These are phyloP conservation scores for Charanyca ferruginea DNA, from an alignment of 2,888 invertebrate genomes.

Conservation along the genomic window DNA sequence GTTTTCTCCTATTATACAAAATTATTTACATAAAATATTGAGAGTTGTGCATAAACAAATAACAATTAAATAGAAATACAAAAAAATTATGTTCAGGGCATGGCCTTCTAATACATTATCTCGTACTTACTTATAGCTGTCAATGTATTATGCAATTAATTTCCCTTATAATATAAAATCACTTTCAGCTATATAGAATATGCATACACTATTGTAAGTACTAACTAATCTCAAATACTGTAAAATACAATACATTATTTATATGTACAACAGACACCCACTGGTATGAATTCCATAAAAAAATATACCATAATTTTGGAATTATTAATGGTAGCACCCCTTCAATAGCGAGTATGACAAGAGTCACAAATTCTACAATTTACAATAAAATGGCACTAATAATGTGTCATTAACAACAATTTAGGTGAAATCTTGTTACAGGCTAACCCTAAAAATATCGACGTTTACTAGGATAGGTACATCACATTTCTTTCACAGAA, in stretches of 20 bases:
- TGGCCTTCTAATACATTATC: conserved; percentile 88
- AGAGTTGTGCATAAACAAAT: conserved; percentile 92
- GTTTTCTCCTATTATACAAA: conserved; percentile 91
- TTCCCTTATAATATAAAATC: conserved; percentile 90
- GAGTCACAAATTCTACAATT: conserved; percentile 90
- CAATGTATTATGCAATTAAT: conserved; percentile 89
- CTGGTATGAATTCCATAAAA: conserved; percentile 90
- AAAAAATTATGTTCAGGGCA: conserved; percentile 88
- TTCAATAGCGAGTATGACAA: conserved; percentile 91
- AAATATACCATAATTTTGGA: conserved; percentile 90
- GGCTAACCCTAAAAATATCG: conserved; percentile 87
- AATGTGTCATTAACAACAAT: conserved; percentile 89
- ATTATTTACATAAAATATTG: conserved; percentile 92
- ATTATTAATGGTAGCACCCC: conserved; percentile 92
- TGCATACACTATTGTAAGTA: conserved; percentile 90
- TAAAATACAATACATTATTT: conserved; percentile 89
- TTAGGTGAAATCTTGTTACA: conserved; percentile 91
- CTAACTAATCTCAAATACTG: conserved; percentile 90
- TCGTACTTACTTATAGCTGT: conserved; percentile 88
- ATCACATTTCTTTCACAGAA: conserved; percentile 85
- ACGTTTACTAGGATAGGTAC: conserved; percentile 84
- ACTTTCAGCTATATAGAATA: conserved; percentile 91
- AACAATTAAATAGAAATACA: conserved; percentile 91
- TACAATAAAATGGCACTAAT: conserved; percentile 91
- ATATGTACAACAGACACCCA: conserved; percentile 90